Percentiles rank a stretch among this genome's conserved stretches.
phyloP scores from a whole-genome alignment of 2,888 invertebrate species.

The Thecophora atra region DNA sequence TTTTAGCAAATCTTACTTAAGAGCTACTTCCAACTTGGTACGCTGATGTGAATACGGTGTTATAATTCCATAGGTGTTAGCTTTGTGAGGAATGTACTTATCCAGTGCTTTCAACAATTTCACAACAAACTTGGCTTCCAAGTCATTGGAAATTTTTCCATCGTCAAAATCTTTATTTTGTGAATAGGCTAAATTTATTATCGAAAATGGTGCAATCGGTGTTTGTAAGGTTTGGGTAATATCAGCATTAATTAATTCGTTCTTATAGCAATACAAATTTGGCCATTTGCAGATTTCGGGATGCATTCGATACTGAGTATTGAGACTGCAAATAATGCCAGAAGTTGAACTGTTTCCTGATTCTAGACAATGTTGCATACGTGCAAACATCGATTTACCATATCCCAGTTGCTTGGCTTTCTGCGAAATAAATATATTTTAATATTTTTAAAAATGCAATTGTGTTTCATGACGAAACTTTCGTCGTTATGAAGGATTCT shows the following conservation, averaged over 20 bases:
- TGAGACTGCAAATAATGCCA: conserved; percentile 65
- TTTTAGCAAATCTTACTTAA: too few species aligned
- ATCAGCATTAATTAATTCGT: conserved; percentile 53
- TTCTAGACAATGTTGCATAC: conserved; percentile 73
- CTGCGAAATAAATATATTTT: conserved; percentile 63
- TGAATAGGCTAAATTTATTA: conserved; percentile 70
- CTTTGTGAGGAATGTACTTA: conserved; percentile 56
- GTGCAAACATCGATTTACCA: conserved; percentile 80
- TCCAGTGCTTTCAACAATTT: conserved; percentile 68
- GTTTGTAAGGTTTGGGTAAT: conserved; percentile 44
- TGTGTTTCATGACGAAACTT: too few species aligned
- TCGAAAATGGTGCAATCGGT: conserved; percentile 70
- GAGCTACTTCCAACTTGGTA: conserved; percentile 49
- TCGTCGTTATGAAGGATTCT: too few species aligned
- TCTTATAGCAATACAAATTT: conserved; percentile 68
- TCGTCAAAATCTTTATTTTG: conserved; percentile 57
- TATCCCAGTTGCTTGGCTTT: conserved; percentile 76
- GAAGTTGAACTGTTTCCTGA: conserved; percentile 40
- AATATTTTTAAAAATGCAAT: conserved; percentile 2
- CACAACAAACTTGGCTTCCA: conserved; percentile 72
- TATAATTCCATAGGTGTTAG: conserved; percentile 72
- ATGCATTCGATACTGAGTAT: conserved; percentile 87
- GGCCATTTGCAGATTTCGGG: conserved; percentile 83
- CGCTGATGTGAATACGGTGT: conserved; percentile 77
- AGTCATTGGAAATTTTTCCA: conserved; percentile 67